These are phyloP conservation scores for Argyrosomus regius DNA, from an alignment of 2,797 vertebrate species.

Conservation along the genomic window DNA sequence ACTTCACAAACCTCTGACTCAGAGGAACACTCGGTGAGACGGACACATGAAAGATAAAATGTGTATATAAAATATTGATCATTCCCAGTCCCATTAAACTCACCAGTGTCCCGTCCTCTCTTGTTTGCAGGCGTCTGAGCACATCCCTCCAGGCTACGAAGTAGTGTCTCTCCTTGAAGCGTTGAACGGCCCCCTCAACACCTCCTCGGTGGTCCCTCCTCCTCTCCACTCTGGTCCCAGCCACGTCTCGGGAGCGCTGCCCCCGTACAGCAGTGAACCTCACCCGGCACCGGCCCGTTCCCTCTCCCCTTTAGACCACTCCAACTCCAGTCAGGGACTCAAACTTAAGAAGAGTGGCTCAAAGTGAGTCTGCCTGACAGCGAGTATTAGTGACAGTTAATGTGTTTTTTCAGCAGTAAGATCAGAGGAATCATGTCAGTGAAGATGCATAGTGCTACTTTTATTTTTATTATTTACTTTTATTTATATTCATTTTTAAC, in stretches of 20 bases:
- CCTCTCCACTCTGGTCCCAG: constrained; percentile 88
- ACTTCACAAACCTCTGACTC: constrained; percentile 96
- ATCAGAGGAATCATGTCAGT: not conserved
- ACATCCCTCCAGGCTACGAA: constrained; percentile 96
- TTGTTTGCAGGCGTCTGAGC: constrained; percentile 90
- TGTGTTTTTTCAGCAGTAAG: not conserved
- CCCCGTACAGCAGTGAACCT: constrained; percentile 89
- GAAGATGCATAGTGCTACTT: not conserved
- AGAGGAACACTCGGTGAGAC: constrained; percentile 93
- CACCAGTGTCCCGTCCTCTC: not conserved
- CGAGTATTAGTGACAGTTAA: not conserved
- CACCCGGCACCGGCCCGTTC: constrained; percentile 87
- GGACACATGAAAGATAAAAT: not conserved
- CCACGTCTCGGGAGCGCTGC: constrained; percentile 86
- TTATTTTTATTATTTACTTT: too few relatives aligned
- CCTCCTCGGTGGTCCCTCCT: constrained; percentile 86
- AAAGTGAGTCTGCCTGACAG: constrained; percentile 87
- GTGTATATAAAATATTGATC: not conserved
- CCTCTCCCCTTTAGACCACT: constrained; percentile 89
- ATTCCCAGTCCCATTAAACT: not conserved
- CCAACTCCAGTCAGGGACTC: constrained; percentile 88
- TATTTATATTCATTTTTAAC: too few relatives aligned
- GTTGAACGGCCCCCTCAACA: constrained; percentile 93
- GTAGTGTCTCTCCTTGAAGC: constrained; percentile 97
- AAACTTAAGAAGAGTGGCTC: constrained; percentile 93